Percentiles rank a stretch among this genome's conserved stretches.
phyloP scores from a whole-genome alignment of 2,888 invertebrate species.

The Listrodromus nycthemerus region DNA sequence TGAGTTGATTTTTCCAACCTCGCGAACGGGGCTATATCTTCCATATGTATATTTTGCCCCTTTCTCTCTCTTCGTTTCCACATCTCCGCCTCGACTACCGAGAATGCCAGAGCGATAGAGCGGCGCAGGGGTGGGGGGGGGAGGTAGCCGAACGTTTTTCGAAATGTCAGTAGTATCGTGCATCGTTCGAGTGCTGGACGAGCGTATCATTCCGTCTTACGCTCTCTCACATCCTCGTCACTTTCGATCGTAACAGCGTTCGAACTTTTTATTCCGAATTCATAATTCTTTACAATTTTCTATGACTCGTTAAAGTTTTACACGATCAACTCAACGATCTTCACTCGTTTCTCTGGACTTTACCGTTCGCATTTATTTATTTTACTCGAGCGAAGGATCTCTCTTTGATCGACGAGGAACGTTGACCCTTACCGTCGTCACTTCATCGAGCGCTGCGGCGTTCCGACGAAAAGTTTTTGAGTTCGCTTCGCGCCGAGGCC shows the following conservation, averaged over 20 bases:
- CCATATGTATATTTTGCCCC: conserved; percentile 26
- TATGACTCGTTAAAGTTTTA: neutral
- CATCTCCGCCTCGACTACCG: neutral
- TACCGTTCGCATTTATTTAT: neutral
- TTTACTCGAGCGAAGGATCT: neutral
- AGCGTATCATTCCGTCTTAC: neutral
- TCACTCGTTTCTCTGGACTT: neutral
- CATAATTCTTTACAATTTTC: conserved; percentile 4
- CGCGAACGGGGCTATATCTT: conserved; percentile 56
- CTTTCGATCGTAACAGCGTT: conserved; percentile 1
- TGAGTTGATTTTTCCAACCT: conserved; percentile 71
- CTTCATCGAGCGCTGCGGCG: conserved; percentile 41
- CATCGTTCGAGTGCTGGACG: conserved; percentile 20
- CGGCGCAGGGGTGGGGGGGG: neutral
- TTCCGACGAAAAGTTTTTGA: neutral
- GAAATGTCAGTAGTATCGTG: conserved; percentile 38
- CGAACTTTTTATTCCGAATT: neutral
- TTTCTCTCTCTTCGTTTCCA: neutral
- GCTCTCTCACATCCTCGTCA: neutral
- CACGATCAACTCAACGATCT: neutral
- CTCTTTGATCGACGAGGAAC: conserved; percentile 1
- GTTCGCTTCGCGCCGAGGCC: conserved; percentile 21
- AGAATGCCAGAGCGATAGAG: neutral
- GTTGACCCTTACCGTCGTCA: conserved; percentile 35
- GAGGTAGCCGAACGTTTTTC: conserved; percentile 67